Conservation (phyloP, 2,888 invertebrate species). For the Agriopis marginaria region DNA sequence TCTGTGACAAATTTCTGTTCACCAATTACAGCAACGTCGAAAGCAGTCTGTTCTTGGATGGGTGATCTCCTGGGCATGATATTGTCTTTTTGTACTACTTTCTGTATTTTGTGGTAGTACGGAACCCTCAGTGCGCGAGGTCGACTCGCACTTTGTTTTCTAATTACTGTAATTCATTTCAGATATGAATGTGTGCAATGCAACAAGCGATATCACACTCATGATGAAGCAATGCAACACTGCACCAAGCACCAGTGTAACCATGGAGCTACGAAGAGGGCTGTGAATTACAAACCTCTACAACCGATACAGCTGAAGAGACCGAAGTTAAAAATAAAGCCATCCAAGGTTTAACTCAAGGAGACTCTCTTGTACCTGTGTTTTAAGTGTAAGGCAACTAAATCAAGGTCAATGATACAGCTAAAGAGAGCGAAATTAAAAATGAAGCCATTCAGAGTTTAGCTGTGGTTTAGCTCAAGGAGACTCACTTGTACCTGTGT, state of each 20-base stretch:
- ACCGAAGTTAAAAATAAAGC: constrained; percentile 6
- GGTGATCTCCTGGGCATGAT: too few relatives aligned
- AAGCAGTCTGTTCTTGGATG: too few relatives aligned
- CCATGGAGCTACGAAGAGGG: background rate
- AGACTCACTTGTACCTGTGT: too few relatives aligned
- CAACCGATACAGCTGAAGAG: background rate
- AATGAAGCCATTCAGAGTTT: too few relatives aligned
- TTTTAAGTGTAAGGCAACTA: background rate
- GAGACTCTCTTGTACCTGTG: background rate
- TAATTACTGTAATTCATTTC: constrained; percentile 6
- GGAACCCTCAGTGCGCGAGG: too few relatives aligned
- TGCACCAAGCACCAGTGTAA: constrained; percentile 1
- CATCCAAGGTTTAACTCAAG: background rate
- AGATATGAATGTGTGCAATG: constrained; percentile 28
- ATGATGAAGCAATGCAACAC: constrained; percentile 20
- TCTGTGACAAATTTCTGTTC: too few relatives aligned
- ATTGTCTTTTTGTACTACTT: too few relatives aligned
- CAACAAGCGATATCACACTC: constrained; percentile 11
- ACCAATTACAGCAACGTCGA: too few relatives aligned
- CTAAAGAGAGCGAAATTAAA: too few relatives aligned
- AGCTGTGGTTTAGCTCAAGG: too few relatives aligned
- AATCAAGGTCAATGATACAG: too few relatives aligned
- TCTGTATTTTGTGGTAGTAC: too few relatives aligned
- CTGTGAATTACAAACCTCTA: background rate
- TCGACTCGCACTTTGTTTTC: background rate